Evolutionary conservation across 2,113 vertebrate species (phyloP), one percentile per base, ranked within the genome.

Genomic region (Tupaia tana): DNA sequence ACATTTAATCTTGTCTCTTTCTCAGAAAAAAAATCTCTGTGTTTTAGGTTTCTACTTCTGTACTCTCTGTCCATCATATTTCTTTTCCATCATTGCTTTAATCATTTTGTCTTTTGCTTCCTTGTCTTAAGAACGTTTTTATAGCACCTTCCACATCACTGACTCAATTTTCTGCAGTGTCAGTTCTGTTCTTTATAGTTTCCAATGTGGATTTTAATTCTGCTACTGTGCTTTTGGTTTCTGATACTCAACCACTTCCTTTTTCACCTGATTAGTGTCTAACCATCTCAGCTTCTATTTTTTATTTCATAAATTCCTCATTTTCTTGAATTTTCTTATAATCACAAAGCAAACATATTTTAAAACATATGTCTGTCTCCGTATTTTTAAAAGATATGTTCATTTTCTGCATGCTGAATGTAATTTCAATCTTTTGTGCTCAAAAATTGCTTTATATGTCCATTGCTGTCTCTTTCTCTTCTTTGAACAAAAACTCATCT

Each of bases 101-200:
- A 96, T 96, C 96, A 93, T 91, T 34, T 90, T 92, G 91, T 93
- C 96, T 96, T 95, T 93, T 69, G 89, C 93, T 89, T 90, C 94
- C 77, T n/a, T 59, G 73, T 93, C 66, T 63, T 29, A 59, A 63
- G 89, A 97, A 79, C 79, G 91, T 87, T 95, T 96, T 96, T 96
- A 92, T n/a, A 71, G 93, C 27, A 59, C 31, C 95, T 95, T 97
- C 83, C 91, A 97, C 94, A 95, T 94, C 97, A 86, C 83, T 81
- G 89, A 94, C 91, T 97, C 95, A 75, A 91, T 96, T 97, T 97
- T 94, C 97, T 96, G 91, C 89, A 63, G 86, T 84, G 93, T 95
- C 97, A 93, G 8, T 95, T 97, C 89, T 87, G 71, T 94, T 91
- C 94, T 96, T 97, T 97, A 97, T 86, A 64, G 95, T 93, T 96